Conservation (phyloP, 2,797 vertebrate genomes). For the Gambelia wislizenii region DNA sequence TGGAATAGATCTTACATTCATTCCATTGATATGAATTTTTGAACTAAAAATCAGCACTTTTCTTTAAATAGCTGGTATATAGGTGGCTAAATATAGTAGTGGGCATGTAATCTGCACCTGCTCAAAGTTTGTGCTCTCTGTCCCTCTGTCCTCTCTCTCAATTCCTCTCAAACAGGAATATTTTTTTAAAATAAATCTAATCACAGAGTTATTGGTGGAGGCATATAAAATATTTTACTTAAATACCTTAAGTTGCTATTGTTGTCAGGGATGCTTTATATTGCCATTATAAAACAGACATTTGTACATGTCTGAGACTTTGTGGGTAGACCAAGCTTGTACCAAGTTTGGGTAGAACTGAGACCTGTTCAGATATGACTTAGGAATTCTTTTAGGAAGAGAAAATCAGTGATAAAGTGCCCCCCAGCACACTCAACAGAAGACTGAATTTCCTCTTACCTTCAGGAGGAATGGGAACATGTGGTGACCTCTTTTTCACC, state of each 20-base stretch:
- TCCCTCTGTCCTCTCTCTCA: background rate
- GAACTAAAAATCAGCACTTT: constrained; percentile 22
- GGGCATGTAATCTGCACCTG: background rate
- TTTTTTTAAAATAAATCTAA: background rate
- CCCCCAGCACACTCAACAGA: no score
- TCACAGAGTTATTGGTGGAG: constrained; percentile 1
- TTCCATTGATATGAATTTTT: constrained; percentile 31
- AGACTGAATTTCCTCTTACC: no score
- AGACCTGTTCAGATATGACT: background rate
- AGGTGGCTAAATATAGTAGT: constrained; percentile 10
- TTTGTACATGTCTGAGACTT: background rate
- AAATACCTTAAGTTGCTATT: background rate
- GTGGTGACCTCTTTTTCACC: no score
- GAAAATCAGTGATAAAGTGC: no score
- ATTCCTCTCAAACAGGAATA: background rate
- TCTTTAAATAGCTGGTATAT: constrained; percentile 1
- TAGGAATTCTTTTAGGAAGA: background rate
- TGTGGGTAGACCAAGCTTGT: background rate
- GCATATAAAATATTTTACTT: background rate
- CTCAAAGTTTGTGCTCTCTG: background rate
- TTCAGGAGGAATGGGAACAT: no score
- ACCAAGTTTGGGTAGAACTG: background rate
- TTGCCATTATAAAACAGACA: background rate
- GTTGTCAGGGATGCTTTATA: background rate
- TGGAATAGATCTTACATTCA: background rate